A percentile compares a stretch with the other conserved stretches of the same genome.
These are phyloP conservation scores for Octodon degus DNA, from an alignment of 2,113 vertebrate species.

Conservation along the genomic window DNA sequence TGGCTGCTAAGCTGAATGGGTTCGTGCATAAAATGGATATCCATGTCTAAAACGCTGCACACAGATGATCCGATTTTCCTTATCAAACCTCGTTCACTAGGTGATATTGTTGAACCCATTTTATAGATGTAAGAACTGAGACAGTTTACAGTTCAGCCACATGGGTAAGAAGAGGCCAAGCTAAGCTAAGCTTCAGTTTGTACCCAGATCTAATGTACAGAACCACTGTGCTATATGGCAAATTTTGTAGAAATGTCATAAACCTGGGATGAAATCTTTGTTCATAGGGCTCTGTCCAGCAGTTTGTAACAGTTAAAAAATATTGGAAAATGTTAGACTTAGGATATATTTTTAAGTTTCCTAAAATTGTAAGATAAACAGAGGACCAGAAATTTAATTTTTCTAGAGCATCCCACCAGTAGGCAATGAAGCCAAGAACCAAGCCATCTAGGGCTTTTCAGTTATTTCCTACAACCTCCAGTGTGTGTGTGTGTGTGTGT, in stretches of 20 bases:
- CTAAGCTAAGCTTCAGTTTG: neutral
- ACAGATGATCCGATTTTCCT: conserved; percentile 28
- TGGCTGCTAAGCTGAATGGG: neutral
- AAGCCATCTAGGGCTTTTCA: neutral
- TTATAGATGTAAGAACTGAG: neutral
- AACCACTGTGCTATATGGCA: neutral
- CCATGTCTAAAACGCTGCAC: neutral
- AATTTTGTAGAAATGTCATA: conserved; percentile 10
- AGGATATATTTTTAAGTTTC: neutral
- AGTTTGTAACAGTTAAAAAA: conserved; percentile 40
- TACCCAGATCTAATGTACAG: neutral
- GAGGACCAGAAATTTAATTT: conserved; percentile 41
- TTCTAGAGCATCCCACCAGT: neutral
- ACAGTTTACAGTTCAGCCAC: neutral
- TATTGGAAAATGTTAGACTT: conserved; percentile 9
- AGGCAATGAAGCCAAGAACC: neutral
- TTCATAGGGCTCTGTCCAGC: neutral
- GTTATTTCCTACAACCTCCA: neutral
- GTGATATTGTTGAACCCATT: neutral
- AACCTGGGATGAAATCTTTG: neutral
- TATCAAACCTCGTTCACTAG: neutral
- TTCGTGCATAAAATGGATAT: too few species aligned
- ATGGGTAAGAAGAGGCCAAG: neutral
- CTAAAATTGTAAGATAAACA: conserved; percentile 38
- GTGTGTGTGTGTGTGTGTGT: neutral